Conservation (phyloP, 2,888 invertebrate genomes). For the Buathra laborator region DNA sequence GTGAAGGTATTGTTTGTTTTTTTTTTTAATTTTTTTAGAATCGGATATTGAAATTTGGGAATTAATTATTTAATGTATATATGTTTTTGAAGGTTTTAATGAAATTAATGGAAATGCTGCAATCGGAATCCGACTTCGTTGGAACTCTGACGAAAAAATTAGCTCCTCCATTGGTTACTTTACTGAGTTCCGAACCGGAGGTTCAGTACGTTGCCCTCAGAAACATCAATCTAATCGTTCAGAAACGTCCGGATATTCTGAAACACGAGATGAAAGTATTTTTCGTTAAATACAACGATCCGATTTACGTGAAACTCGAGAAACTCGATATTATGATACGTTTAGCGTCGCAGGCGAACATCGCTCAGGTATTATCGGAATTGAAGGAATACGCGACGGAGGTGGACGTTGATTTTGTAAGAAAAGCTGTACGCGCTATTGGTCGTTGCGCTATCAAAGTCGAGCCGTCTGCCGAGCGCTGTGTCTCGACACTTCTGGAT, state of each 20-base stretch:
- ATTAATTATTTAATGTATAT: conserved; percentile 13
- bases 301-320: conserved; percentile 99
- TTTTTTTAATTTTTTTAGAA: background rate
- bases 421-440: conserved; percentile 99
- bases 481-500: conserved; percentile 98
- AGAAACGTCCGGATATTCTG: conserved; percentile 98
- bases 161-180: conserved; percentile 99
- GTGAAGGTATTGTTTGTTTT: conserved; percentile 91
- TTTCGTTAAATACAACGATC: conserved; percentile 99
- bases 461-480: conserved; percentile 99
- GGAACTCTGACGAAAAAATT: conserved; percentile 97
- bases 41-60: background rate
- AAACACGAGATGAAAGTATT: conserved; percentile 99
- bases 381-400: conserved; percentile 99
- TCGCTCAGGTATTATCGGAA: conserved; percentile 98
- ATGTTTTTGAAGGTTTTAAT: conserved; percentile 90
- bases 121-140: conserved; percentile 97
- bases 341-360: conserved; percentile 98
- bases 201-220: conserved; percentile 99
- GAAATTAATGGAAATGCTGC: conserved; percentile 99
- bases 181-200: conserved; percentile 99
- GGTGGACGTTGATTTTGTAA: conserved; percentile 99
- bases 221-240: conserved; percentile 99
- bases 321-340: conserved; percentile 99
- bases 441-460: conserved; percentile 99